These are phyloP conservation scores for Cheilosia variabilis DNA, from an alignment of 2,888 invertebrate species.

Conservation along the genomic window DNA sequence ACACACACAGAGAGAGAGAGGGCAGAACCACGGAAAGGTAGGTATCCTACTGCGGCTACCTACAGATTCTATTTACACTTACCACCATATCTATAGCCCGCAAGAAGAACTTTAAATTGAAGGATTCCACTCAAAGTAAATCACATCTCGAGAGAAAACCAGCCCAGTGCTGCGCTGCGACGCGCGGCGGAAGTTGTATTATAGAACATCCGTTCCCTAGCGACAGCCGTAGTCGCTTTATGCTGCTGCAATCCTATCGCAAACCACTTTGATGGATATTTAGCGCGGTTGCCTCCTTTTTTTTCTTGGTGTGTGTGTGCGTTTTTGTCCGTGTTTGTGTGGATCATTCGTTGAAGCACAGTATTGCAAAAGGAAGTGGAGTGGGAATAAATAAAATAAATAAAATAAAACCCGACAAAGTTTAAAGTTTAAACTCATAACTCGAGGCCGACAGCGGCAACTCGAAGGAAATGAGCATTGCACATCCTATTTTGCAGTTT, in stretches of 20 bases:
- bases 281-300: slow-evolving; percentile 56
- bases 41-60: background rate
- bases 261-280: slow-evolving; percentile 74
- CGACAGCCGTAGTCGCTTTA: slow-evolving; percentile 62
- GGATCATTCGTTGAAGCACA: slow-evolving; percentile 48
- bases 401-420: slow-evolving; percentile 63
- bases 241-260: slow-evolving; percentile 60
- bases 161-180: slow-evolving; percentile 28
- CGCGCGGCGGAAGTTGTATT: slow-evolving; percentile 51
- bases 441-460: slow-evolving; percentile 70
- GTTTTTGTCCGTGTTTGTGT: slow-evolving; percentile 5
- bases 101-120: slow-evolving; percentile 65
- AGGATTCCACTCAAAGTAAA: slow-evolving; percentile 73
- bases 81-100: slow-evolving; percentile 23
- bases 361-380: slow-evolving; percentile 39
- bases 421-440: slow-evolving; percentile 74
- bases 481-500: slow-evolving; percentile 60
- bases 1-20: background rate
- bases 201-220: slow-evolving; percentile 71
- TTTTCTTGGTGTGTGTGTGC: background rate
- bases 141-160: slow-evolving; percentile 71
- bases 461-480: slow-evolving; percentile 73
- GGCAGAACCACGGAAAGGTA: background rate
- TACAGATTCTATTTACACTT: slow-evolving; percentile 39
- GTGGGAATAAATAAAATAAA: slow-evolving; percentile 69